A percentile compares a stretch with the other conserved stretches of the same genome.
These are phyloP conservation scores for Ispidina picta DNA, from an alignment of 2,797 vertebrate species.

Conservation along the genomic window DNA sequence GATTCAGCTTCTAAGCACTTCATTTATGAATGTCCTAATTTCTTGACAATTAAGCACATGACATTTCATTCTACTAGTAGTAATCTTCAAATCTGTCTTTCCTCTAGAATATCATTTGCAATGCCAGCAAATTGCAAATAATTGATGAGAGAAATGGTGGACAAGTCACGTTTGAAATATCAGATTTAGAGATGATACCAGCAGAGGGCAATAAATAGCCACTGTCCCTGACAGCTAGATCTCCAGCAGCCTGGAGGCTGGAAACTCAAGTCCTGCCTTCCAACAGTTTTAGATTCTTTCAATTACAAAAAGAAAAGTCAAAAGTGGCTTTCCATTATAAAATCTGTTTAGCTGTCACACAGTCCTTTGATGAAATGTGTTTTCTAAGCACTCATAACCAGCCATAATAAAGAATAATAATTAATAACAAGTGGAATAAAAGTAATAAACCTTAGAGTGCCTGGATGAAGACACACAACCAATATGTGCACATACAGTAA, in stretches of 20 bases:
- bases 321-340: background rate
- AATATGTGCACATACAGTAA: background rate
- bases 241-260: background rate
- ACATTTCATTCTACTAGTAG: background rate
- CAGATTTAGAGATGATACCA: background rate
- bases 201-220: constrained; percentile 52
- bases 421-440: background rate
- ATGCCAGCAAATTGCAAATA: background rate
- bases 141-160: background rate
- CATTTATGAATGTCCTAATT: background rate
- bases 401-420: background rate
- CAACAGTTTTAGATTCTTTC: background rate
- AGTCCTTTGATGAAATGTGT: background rate
- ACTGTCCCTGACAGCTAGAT: background rate
- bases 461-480: background rate
- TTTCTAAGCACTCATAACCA: background rate
- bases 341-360: background rate
- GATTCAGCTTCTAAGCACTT: background rate
- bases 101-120: background rate
- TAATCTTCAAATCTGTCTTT: background rate
- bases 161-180: background rate
- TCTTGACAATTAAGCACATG: background rate
- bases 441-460: background rate
- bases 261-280: background rate
- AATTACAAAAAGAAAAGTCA: background rate